Evolutionary conservation across 1,140 invertebrate species (phyloP), one percentile per base, ranked within the genome.

Genomic region (Gryllus bimaculatus): DNA sequence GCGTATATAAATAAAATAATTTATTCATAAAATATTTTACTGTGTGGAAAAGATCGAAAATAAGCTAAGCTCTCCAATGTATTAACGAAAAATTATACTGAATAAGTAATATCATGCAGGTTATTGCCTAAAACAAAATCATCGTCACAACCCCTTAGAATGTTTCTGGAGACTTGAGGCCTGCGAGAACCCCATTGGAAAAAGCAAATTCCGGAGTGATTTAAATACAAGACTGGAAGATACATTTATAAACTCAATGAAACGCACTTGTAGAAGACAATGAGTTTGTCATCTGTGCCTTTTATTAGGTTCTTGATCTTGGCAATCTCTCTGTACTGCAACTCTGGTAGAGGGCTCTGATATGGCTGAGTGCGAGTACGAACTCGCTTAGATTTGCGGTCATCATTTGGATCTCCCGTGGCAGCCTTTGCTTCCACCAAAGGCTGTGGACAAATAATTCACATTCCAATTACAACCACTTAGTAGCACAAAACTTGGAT

Each of bases 191-290:
- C 21, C 3, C 75, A 73, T 39, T 73, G 26, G 74, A 10, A 80
- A 8, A 13, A 76, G 3, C 13, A 47, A 26, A 13, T 47, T 3
- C 75, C 75, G 3, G 3, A 15, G 75, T 47, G 15, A 76, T 21
- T 21, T 26, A 21, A 21, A 21, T 15, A 76, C 21, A 47, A 26
- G 75, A 15, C 21, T 73, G 3, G 1, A 75, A 5, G 74, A 18
- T 10, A 66, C 18, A 66, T 66, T 66, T 66, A 66, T 66, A 66
- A 13, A 66, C 7, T 13, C 10, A 66, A 10, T 13, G 18, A 66
- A 26, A 87, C 89, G 87, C 88, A 94, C 92, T 93, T 94, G 84
- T 93, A 94, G 83, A 95, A 94, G 48, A 93, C 91, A 83, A 94
- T 93, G 47, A 95, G 90, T 85, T 95, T 95, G 79, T 96, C 94